Evolutionary conservation across 2,888 invertebrate species (phyloP).

Genomic region (Scaptomyza parva): DNA sequence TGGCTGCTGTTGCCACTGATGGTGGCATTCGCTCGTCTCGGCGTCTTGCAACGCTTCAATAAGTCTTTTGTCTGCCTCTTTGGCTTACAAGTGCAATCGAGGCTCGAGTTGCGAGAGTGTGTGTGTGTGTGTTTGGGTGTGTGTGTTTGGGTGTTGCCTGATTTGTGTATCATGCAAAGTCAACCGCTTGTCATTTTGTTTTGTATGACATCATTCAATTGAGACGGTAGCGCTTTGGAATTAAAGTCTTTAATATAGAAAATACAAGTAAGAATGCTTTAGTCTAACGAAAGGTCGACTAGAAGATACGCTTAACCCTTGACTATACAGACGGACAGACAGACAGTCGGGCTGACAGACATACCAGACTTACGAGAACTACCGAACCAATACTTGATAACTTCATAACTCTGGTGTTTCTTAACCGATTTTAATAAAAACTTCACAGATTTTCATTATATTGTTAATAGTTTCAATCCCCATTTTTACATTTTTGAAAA

Average conservation of each 20-base stretch:
- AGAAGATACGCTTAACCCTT: too few species aligned
- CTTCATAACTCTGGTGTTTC: too few species aligned
- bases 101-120: not conserved
- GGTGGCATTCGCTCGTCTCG: conserved; percentile 32
- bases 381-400: too few species aligned
- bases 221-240: conserved; percentile 47
- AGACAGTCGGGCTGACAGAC: too few species aligned
- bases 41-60: conserved; percentile 51
- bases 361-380: too few species aligned
- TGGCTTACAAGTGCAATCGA: conserved; percentile 50
- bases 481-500: too few species aligned
- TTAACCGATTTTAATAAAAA: too few species aligned
- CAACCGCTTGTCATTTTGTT: conserved; percentile 53
- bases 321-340: too few species aligned
- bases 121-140: conserved; percentile 1
- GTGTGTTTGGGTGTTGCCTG: conserved; percentile 24
- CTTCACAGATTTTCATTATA: too few species aligned
- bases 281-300: too few species aligned
- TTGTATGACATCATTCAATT: conserved; percentile 71
- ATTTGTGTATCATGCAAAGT: conserved; percentile 45
- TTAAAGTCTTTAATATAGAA: conserved; percentile 15
- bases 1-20: conserved; percentile 17
- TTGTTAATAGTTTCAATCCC: too few species aligned
- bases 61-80: conserved; percentile 59
- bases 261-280: not conserved